Evolutionary conservation across 2,888 invertebrate genomes (phyloP), one percentile per base, ranked within the genome.

Genomic region (Crossocerus cetratus): DNA sequence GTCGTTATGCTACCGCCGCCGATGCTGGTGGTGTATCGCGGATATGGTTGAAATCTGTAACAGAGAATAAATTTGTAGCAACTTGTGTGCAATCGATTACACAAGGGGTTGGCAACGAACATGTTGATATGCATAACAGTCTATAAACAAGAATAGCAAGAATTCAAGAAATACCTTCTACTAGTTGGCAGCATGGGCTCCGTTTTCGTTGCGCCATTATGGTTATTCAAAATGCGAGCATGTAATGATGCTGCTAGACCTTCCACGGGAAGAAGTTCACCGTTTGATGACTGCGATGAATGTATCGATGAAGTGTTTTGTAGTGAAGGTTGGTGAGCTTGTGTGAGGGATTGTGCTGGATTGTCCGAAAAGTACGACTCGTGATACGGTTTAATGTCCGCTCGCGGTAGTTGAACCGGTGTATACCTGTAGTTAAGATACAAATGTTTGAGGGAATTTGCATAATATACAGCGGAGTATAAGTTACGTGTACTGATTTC

Each of bases 191-290:
- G 78, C 43, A 82, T 79, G n/a, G 85, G 74, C 43, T 90, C 89
- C 13, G 79, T 81, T 83, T 90, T 90, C 66, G 74, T 81, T 71
- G 75, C 83, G 20, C 65, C 78, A 72, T 93, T 91, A 92, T 93
- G 91, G 91, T 93, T 90, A 91, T 93, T 82, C 91, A 96, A 92
- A 80, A 96, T 95, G 81, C 96, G 93, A 71, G 95, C 95, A 88
- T 96, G 96, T 76, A 96, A 90, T 66, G 96, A 96, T 62, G 96
- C 96, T 22, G 97, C 96, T 72, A 97, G 90, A 71, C 97, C 96
- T 93, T 93, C 93, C 4, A 92, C 87, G 1, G 91, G 91, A 62
- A 88, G 82, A 67, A 88, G 84, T 61, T 89, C 88, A 13, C 89
- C 87, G 45, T 88, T 88, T n/a, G 85, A 72, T 42, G 80, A 65